Conservation (phyloP, 2,797 vertebrate species). For the Nyctalus aviator region DNA sequence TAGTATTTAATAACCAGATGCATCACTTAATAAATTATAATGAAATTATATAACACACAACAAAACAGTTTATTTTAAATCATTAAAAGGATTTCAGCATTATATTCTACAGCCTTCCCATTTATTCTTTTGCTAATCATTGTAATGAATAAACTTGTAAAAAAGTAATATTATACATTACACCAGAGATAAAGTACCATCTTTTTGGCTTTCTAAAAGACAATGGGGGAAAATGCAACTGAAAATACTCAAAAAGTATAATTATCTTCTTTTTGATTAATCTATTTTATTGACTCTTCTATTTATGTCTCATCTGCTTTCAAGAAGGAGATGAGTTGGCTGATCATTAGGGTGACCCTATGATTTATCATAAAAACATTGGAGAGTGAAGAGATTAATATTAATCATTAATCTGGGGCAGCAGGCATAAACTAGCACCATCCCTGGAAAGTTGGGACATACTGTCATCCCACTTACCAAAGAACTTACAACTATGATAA, state of each 20-base stretch:
- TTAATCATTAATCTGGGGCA: background rate
- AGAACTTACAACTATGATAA: background rate
- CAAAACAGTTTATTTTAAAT: constrained; percentile 50
- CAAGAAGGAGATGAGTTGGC: background rate
- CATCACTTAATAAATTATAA: constrained; percentile 32
- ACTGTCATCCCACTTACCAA: background rate
- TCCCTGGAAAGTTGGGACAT: background rate
- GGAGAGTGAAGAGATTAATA: constrained; percentile 6
- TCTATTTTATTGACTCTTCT: constrained; percentile 31
- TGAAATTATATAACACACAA: background rate
- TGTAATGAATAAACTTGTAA: constrained; percentile 1
- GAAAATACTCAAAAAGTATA: constrained; percentile 1
- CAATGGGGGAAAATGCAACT: background rate
- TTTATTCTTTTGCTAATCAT: constrained; percentile 50
- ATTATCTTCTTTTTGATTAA: background rate
- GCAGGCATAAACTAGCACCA: background rate
- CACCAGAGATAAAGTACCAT: background rate
- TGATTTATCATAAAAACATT: constrained; percentile 46
- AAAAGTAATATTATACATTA: constrained; percentile 1
- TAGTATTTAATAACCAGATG: constrained; percentile 35
- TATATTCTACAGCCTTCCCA: background rate
- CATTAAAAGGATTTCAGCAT: constrained; percentile 34
- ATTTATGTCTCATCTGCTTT: background rate
- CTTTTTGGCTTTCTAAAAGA: constrained; percentile 37
- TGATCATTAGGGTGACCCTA: background rate